These are phyloP conservation scores for Chanos chanos DNA, from an alignment of 2,797 vertebrate species.

Conservation along the genomic window DNA sequence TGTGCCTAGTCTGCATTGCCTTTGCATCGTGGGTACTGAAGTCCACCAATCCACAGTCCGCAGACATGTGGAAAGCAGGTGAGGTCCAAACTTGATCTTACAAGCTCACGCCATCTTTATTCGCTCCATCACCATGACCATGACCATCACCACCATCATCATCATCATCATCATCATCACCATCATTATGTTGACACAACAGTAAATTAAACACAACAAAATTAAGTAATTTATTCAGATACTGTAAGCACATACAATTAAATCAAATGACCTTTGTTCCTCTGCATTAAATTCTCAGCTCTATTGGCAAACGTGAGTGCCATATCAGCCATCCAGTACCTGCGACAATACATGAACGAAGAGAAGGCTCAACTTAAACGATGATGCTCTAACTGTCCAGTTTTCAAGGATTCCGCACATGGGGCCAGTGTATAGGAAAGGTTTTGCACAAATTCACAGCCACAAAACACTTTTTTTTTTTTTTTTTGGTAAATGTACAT, in stretches of 20 bases:
- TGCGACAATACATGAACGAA: slow-evolving; percentile 75
- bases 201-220: slow-evolving; percentile 27
- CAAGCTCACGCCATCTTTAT: no score
- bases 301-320: slow-evolving; percentile 91
- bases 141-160: no score
- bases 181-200: not conserved
- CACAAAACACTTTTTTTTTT: no score
- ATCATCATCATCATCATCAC: no score
- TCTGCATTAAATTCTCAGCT: slow-evolving; percentile 70
- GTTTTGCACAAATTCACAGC: slow-evolving; percentile 31
- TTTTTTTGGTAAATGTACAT: slow-evolving; percentile 33
- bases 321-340: slow-evolving; percentile 90
- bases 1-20: slow-evolving; percentile 93
- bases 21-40: slow-evolving; percentile 92
- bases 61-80: slow-evolving; percentile 95
- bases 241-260: slow-evolving; percentile 32
- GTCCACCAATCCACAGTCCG: slow-evolving; percentile 80
- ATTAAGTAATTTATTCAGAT: slow-evolving; percentile 16
- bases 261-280: slow-evolving; percentile 11
- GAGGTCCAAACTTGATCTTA: slow-evolving; percentile 36
- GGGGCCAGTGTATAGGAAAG: slow-evolving; percentile 54
- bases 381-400: slow-evolving; percentile 35
- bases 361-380: slow-evolving; percentile 39
- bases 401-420: slow-evolving; percentile 49
- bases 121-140: no score